Evolutionary conservation across 2,797 vertebrate species (phyloP).

Genomic region (Hoplostethus atlanticus): DNA sequence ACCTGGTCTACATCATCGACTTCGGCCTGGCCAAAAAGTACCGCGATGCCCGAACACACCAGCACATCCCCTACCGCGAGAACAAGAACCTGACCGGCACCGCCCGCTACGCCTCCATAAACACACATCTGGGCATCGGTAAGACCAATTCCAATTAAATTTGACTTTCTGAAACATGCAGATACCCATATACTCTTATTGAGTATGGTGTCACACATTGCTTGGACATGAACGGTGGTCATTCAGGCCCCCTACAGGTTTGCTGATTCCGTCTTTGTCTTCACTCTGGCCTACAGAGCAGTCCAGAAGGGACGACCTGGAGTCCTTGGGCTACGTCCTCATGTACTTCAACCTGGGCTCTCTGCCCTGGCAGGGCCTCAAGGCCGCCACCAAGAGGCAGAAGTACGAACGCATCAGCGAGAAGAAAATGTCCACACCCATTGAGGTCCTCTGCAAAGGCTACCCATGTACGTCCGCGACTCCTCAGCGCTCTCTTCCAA

Average conservation of each 20-base stretch:
- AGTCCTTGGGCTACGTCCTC: conserved; percentile 96
- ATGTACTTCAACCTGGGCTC: conserved; percentile 99
- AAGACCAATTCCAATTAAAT: conserved; percentile 42
- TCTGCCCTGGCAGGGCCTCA: conserved; percentile 96
- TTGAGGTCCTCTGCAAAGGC: conserved; percentile 96
- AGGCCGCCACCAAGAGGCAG: conserved; percentile 97
- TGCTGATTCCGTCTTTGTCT: not conserved
- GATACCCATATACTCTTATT: no score
- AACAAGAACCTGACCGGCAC: conserved; percentile 99
- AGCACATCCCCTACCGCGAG: conserved; percentile 98
- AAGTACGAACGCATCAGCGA: conserved; percentile 98
- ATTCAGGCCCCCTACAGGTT: fast-evolving
- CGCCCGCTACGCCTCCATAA: conserved; percentile 97
- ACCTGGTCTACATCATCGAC: conserved; percentile 98
- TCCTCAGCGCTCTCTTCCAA: not conserved
- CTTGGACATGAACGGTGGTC: no score
- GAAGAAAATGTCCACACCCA: conserved; percentile 98
- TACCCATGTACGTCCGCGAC: conserved; percentile 69
- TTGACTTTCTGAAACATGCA: no score
- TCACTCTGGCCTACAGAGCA: conserved; percentile 85
- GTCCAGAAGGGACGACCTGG: conserved; percentile 95
- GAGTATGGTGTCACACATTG: no score
- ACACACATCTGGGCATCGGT: conserved; percentile 98
- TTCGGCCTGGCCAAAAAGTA: conserved; percentile 98
- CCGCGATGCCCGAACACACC: conserved; percentile 95